Percentiles rank a stretch among this genome's conserved stretches.
Evolutionary conservation across 2,888 invertebrate species (phyloP).

Genomic region (Ganaspis brasiliensis): DNA sequence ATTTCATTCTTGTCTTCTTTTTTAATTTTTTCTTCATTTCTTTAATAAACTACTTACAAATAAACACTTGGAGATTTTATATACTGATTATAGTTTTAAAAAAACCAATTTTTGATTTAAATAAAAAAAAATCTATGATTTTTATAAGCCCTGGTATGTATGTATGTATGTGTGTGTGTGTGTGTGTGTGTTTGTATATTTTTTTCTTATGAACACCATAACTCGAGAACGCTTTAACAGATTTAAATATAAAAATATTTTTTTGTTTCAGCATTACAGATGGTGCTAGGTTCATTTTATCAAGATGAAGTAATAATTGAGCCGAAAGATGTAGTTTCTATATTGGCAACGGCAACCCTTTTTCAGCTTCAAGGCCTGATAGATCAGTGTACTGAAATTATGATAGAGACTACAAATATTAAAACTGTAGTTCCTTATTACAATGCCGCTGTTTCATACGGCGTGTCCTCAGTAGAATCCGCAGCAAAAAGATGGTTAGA

Average conservation of each 20-base stretch:
- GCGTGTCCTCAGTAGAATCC: slow-evolving; percentile 84
- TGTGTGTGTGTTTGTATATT: too few relatives aligned
- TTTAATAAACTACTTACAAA: too few relatives aligned
- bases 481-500: slow-evolving; percentile 87
- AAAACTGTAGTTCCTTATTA: slow-evolving; percentile 87
- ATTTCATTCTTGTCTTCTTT: too few relatives aligned
- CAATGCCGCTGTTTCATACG: slow-evolving; percentile 86
- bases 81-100: too few relatives aligned
- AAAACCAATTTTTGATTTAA: too few relatives aligned
- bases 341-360: slow-evolving; percentile 88
- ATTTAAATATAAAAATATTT: neutral
- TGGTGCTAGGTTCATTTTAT: slow-evolving; percentile 89
- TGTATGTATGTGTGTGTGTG: too few relatives aligned
- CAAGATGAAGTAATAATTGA: slow-evolving; percentile 88
- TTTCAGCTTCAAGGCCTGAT: slow-evolving; percentile 89
- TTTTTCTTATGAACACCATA: too few relatives aligned
- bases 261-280: slow-evolving; percentile 83
- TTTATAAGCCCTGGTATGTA: too few relatives aligned
- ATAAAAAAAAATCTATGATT: too few relatives aligned
- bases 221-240: too few relatives aligned
- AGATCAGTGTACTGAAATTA: slow-evolving; percentile 87
- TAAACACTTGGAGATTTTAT: too few relatives aligned
- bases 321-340: slow-evolving; percentile 85
- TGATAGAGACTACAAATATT: slow-evolving; percentile 88
- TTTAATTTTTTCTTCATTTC: too few relatives aligned